These are phyloP conservation scores for Chromis chromis DNA, from an alignment of 2,797 vertebrate species.

Conservation along the genomic window DNA sequence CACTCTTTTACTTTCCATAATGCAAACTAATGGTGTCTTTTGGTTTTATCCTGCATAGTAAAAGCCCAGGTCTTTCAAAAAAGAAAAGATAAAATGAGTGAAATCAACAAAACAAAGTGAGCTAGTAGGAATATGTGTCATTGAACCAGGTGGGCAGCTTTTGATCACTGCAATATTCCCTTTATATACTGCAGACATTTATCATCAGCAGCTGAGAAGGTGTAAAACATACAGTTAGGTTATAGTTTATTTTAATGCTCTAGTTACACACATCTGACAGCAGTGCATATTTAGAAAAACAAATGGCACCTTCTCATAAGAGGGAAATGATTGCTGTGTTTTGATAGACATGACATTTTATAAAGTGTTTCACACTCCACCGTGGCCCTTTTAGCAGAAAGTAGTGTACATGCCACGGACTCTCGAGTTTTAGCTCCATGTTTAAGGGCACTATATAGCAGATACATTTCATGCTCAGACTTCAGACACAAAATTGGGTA, in stretches of 20 bases:
- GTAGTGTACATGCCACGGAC: too few relatives aligned
- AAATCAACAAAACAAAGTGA: too few relatives aligned
- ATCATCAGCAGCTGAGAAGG: not conserved
- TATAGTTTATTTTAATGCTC: not conserved
- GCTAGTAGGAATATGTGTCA: not conserved
- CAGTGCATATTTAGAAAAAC: not conserved
- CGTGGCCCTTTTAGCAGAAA: not conserved
- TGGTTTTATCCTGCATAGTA: too few relatives aligned
- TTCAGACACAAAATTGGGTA: slow-evolving; percentile 15
- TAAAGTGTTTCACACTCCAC: not conserved
- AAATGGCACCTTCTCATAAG: not conserved
- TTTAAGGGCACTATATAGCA: not conserved
- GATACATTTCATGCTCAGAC: not conserved
- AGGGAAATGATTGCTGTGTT: not conserved
- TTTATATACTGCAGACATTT: slow-evolving; percentile 6
- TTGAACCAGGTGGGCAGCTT: not conserved
- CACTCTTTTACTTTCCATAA: too few relatives aligned
- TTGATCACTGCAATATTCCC: not conserved
- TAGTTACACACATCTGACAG: not conserved
- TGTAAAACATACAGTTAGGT: not conserved
- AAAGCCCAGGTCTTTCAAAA: too few relatives aligned
- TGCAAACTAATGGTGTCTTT: too few relatives aligned
- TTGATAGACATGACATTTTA: not conserved
- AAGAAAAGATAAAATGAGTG: too few relatives aligned
- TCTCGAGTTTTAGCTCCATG: not conserved